A percentile compares a stretch with the other conserved stretches of the same genome.
These are phyloP conservation scores for Cochlearius cochlearius DNA, from an alignment of 2,113 vertebrate genomes.

Conservation along the genomic window DNA sequence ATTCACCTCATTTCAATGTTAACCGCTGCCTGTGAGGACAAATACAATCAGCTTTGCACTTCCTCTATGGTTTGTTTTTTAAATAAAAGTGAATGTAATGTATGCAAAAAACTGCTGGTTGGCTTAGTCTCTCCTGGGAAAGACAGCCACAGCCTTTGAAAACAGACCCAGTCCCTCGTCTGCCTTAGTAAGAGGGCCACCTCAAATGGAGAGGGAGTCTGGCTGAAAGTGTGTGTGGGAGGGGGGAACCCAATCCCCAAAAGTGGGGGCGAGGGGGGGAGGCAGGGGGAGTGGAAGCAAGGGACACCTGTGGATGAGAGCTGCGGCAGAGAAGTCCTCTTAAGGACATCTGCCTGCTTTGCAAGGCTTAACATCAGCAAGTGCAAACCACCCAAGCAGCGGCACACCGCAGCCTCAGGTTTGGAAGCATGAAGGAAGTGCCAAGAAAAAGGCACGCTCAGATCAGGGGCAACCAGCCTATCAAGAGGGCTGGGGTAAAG, in stretches of 20 bases:
- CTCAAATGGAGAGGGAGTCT: neutral
- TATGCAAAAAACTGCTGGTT: neutral
- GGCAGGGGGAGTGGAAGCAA: too few relatives aligned
- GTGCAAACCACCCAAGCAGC: neutral
- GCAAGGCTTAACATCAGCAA: neutral
- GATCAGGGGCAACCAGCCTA: neutral
- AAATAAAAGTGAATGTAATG: neutral
- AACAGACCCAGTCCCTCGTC: neutral
- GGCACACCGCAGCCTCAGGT: neutral
- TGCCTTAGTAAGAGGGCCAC: neutral
- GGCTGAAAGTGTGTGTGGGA: too few relatives aligned
- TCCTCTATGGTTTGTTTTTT: neutral
- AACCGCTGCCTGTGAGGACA: neutral
- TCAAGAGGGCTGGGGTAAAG: neutral
- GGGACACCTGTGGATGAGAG: neutral
- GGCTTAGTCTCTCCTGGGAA: neutral
- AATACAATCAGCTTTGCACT: neutral
- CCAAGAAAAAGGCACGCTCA: neutral
- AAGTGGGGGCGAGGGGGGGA: rapidly evolving
- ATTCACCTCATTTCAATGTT: neutral
- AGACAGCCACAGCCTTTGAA: rapidly evolving
- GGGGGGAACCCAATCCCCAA: too few relatives aligned
- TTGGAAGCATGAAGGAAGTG: neutral
- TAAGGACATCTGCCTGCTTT: neutral
- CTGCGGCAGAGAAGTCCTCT: neutral